phyloP scores from a whole-genome alignment of 1,140 invertebrate genomes.

The Habropoda laboriosa region DNA sequence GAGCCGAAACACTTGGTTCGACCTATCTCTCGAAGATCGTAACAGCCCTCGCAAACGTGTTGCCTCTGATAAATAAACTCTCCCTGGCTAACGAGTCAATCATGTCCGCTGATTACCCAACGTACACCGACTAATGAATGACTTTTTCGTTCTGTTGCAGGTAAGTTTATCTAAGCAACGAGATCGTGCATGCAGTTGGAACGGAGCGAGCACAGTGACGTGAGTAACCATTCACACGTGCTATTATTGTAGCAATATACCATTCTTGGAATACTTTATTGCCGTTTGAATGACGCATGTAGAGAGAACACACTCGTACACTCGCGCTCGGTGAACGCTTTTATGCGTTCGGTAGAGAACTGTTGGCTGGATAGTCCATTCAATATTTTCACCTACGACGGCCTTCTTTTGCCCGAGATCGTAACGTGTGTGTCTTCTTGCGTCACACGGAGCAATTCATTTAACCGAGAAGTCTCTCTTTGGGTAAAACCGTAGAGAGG shows the following conservation, averaged over 20 bases:
- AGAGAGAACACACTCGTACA: background rate
- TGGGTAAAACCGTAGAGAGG: background rate
- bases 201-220: conserved; percentile 3
- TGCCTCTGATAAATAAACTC: too few relatives aligned
- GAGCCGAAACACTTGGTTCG: too few relatives aligned
- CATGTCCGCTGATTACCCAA: background rate
- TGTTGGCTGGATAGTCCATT: conserved; percentile 15
- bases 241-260: conserved; percentile 8
- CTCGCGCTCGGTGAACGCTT: background rate
- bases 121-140: conserved; percentile 4
- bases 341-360: background rate
- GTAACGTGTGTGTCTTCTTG: too few relatives aligned
- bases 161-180: conserved; percentile 50
- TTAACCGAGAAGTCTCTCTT: background rate
- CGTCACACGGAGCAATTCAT: conserved; percentile 1
- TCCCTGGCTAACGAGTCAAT: too few relatives aligned
- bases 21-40: too few relatives aligned
- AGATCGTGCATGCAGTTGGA: background rate
- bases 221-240: conserved; percentile 46
- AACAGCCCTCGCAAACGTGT: too few relatives aligned
- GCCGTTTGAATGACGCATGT: conserved; percentile 19
- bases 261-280: conserved; percentile 44
- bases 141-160: conserved; percentile 58
- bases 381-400: conserved; percentile 1
- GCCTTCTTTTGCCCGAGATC: conserved; percentile 2